These are phyloP conservation scores for Acanthurus tractus DNA, from an alignment of 2,797 vertebrate species.

Conservation along the genomic window DNA sequence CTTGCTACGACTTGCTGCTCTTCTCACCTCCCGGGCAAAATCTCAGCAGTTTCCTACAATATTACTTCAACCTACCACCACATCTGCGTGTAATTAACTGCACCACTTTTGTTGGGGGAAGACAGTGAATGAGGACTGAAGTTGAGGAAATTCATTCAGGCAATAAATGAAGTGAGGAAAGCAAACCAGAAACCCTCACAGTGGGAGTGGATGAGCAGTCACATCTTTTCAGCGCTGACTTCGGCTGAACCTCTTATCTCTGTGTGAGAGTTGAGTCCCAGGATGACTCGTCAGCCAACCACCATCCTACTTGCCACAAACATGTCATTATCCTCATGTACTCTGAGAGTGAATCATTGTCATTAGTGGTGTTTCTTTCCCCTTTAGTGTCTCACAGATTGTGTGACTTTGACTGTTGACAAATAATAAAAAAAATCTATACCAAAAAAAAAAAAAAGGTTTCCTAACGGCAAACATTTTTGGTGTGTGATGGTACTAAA, in stretches of 20 bases:
- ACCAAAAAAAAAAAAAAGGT: conserved; percentile 4
- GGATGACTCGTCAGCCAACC: conserved; percentile 33
- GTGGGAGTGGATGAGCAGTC: conserved; percentile 11
- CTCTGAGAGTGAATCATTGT: conserved; percentile 28
- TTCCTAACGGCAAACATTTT: not conserved
- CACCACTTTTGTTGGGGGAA: conserved; percentile 1
- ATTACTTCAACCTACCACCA: not conserved
- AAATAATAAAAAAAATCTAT: conserved; percentile 1
- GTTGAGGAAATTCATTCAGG: not conserved
- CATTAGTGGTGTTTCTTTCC: conserved; percentile 22
- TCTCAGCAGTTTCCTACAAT: conserved; percentile 11
- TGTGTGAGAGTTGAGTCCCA: conserved; percentile 31
- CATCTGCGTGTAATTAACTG: conserved; percentile 17
- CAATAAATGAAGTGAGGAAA: conserved; percentile 16
- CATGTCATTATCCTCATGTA: conserved; percentile 16
- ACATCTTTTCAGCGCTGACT: conserved; percentile 22
- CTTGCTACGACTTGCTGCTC: not conserved
- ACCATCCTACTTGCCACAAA: conserved; percentile 12
- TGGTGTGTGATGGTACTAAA: conserved; percentile 17
- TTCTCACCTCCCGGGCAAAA: conserved; percentile 12
- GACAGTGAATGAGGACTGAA: not conserved
- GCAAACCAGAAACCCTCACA: not conserved
- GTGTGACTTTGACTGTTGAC: not conserved
- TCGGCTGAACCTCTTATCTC: conserved; percentile 42
- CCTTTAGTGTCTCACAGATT: conserved; percentile 1